phyloP scores from a whole-genome alignment of 1,140 invertebrate genomes.

The Pachypsylla venusta region DNA sequence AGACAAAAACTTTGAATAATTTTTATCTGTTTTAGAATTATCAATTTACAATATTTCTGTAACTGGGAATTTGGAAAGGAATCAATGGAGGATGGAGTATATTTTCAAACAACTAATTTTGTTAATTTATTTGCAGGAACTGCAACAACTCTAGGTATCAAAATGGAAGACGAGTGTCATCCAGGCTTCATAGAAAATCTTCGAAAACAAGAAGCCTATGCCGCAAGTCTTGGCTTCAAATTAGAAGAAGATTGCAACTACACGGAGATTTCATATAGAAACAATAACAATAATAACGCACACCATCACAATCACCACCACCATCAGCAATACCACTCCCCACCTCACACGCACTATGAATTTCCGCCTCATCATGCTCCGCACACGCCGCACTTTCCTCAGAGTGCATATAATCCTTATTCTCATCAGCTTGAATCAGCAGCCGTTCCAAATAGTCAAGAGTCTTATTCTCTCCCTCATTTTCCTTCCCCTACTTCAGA shows the following conservation, averaged over 20 bases:
- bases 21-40: too few relatives aligned
- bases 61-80: too few relatives aligned
- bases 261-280: constrained; percentile 25
- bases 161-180: background rate
- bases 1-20: too few relatives aligned
- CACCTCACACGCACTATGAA: constrained; percentile 19
- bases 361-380: constrained; percentile 21
- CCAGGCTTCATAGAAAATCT: background rate
- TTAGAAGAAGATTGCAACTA: constrained; percentile 46
- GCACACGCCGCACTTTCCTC: constrained; percentile 13
- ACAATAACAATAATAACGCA: constrained; percentile 25
- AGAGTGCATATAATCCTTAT: constrained; percentile 15
- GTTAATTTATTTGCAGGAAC: too few relatives aligned
- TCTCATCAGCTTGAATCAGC: constrained; percentile 32
- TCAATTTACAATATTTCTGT: too few relatives aligned
- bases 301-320: constrained; percentile 26
- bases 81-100: too few relatives aligned
- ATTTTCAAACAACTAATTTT: too few relatives aligned
- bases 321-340: constrained; percentile 31
- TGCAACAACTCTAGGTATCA: too few relatives aligned
- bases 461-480: constrained; percentile 28
- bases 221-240: constrained; percentile 26
- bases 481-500: constrained; percentile 24
- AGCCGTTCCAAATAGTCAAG: constrained; percentile 35
- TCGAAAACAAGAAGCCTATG: background rate